Evolutionary conservation across 2,888 invertebrate genomes (phyloP).

Genomic region (Dicyrtoma fusca): DNA sequence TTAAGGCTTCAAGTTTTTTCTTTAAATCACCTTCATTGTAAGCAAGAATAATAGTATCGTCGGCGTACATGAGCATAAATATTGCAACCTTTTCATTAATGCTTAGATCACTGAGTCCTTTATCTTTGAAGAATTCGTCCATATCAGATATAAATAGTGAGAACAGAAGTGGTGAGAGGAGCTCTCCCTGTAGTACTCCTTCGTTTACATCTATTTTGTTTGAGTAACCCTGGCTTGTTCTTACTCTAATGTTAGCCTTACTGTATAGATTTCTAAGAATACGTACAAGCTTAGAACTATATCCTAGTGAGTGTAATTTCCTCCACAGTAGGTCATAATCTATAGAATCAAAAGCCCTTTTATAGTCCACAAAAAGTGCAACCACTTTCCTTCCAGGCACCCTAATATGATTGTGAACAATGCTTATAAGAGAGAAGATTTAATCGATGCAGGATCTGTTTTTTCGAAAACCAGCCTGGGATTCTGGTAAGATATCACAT

Average conservation of each 20-base stretch:
- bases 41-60: conserved; percentile 11
- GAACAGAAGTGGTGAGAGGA: conserved; percentile 13
- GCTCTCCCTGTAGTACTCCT: conserved; percentile 18
- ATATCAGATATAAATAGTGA: conserved; percentile 11
- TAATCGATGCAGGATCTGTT: conserved; percentile 33
- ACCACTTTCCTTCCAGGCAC: conserved; percentile 8
- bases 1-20: background rate
- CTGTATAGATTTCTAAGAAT: conserved; percentile 11
- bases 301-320: conserved; percentile 16
- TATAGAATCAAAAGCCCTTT: conserved; percentile 29
- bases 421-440: conserved; percentile 36
- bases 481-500: conserved; percentile 36
- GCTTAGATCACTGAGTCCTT: background rate
- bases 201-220: conserved; percentile 5
- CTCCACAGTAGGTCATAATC: conserved; percentile 18
- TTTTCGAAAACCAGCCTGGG: conserved; percentile 40
- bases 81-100: background rate
- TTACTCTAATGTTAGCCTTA: background rate
- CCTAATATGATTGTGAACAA: conserved; percentile 23
- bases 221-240: background rate
- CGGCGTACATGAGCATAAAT: background rate
- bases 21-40: background rate
- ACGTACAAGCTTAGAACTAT: conserved; percentile 11
- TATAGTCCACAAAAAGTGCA: conserved; percentile 33
- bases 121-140: background rate